A percentile compares a stretch with the other conserved stretches of the same genome.
These are phyloP conservation scores for Myopa tessellatipennis DNA, from an alignment of 2,888 invertebrate genomes.

Conservation along the genomic window DNA sequence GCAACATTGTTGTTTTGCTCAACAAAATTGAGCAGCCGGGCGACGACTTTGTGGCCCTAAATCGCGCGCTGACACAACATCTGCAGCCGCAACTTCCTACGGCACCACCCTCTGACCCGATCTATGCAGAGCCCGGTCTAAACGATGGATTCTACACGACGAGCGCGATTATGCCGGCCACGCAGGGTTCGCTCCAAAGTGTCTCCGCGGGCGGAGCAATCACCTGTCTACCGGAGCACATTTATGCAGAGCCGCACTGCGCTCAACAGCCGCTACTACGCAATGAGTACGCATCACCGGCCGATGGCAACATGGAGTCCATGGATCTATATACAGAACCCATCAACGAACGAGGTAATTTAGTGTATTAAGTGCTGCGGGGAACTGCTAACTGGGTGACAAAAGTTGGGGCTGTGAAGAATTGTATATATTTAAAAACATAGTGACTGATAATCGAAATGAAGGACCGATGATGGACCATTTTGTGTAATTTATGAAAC, in stretches of 20 bases:
- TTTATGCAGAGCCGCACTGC: slow-evolving; percentile 62
- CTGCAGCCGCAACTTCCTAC: slow-evolving; percentile 53
- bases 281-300: slow-evolving; percentile 61
- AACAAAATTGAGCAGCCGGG: slow-evolving; percentile 54
- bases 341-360: slow-evolving; percentile 60
- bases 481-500: too few species aligned
- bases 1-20: slow-evolving; percentile 57
- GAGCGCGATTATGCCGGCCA: slow-evolving; percentile 40
- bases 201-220: slow-evolving; percentile 22
- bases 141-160: slow-evolving; percentile 48
- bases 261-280: slow-evolving; percentile 59
- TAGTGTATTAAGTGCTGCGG: slow-evolving; percentile 32
- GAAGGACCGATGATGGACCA: neutral
- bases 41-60: slow-evolving; percentile 58
- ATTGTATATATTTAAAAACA: neutral
- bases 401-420: neutral
- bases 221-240: slow-evolving; percentile 54
- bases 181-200: neutral
- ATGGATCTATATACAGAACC: slow-evolving; percentile 62
- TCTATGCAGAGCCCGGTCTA: slow-evolving; percentile 57
- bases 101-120: slow-evolving; percentile 53
- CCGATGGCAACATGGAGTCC: slow-evolving; percentile 55
- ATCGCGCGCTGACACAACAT: slow-evolving; percentile 58
- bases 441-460: neutral
- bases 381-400: neutral